Evolutionary conservation across 2,797 vertebrate genomes (phyloP).

Genomic region (Galagoides demidoff): DNA sequence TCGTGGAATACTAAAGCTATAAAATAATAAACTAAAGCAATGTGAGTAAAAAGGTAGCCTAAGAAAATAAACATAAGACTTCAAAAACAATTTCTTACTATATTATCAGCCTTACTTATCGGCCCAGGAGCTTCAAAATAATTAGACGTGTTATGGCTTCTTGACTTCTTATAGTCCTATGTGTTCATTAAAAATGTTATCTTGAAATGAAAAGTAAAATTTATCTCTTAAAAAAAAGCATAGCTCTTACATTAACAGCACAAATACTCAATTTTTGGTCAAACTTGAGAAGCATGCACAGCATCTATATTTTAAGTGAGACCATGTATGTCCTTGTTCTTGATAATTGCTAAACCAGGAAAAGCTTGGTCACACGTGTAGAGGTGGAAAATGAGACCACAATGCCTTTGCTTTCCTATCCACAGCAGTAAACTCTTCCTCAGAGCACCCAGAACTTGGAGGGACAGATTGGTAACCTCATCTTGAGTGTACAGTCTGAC

Average conservation of each 20-base stretch:
- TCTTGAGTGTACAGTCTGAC: neutral
- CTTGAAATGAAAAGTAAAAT: constrained; percentile 51
- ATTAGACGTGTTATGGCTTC: neutral
- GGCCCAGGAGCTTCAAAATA: neutral
- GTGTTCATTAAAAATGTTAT: neutral
- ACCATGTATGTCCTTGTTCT: neutral
- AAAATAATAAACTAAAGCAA: constrained; percentile 39
- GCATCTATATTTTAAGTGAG: constrained; percentile 29
- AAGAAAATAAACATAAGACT: neutral
- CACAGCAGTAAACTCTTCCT: neutral
- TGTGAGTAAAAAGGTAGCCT: neutral
- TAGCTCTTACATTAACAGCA: no score
- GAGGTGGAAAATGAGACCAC: neutral
- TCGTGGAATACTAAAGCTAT: neutral
- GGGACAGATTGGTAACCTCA: neutral
- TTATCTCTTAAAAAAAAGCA: no score
- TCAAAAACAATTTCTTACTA: constrained; percentile 33
- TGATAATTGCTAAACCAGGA: neutral
- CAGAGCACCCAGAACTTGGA: neutral
- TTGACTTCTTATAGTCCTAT: neutral
- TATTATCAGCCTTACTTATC: neutral
- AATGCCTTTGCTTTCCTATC: neutral
- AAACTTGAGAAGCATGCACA: neutral
- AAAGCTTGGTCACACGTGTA: neutral
- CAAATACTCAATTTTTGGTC: neutral